Percentiles rank a stretch among this genome's conserved stretches.
phyloP scores from a whole-genome alignment of 2,797 vertebrate species.

The Chloroceryle amazona region DNA sequence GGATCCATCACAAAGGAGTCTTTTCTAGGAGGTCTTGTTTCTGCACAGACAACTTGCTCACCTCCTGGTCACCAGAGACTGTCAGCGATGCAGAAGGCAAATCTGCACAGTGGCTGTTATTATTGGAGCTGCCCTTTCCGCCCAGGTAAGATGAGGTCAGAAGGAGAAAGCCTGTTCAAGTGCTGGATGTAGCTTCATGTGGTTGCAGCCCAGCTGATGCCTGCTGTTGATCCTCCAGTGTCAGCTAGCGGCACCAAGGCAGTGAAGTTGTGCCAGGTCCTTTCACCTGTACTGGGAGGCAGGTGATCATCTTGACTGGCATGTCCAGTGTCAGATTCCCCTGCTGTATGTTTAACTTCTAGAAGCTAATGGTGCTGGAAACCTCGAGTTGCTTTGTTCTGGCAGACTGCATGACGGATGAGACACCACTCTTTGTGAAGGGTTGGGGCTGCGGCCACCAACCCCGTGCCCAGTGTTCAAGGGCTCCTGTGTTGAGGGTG shows the following conservation, averaged over 20 bases:
- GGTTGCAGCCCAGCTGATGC: background rate
- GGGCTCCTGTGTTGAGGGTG: background rate
- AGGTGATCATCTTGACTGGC: background rate
- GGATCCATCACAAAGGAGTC: background rate
- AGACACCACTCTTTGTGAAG: background rate
- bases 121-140: background rate
- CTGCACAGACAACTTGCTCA: background rate
- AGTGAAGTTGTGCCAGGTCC: background rate
- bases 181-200: background rate
- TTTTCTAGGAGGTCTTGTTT: background rate
- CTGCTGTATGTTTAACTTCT: background rate
- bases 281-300: background rate
- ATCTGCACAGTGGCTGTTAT: background rate
- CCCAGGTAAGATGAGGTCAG: background rate
- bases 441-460: background rate
- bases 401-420: rapidly evolving
- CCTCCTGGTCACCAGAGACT: background rate
- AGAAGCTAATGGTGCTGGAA: background rate
- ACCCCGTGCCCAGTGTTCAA: background rate
- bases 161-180: background rate
- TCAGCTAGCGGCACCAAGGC: background rate
- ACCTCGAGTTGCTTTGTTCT: background rate
- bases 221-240: background rate
- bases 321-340: background rate
- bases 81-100: background rate